Evolutionary conservation across 2,113 vertebrate genomes (phyloP).

Genomic region (Xyrauchen texanus): DNA sequence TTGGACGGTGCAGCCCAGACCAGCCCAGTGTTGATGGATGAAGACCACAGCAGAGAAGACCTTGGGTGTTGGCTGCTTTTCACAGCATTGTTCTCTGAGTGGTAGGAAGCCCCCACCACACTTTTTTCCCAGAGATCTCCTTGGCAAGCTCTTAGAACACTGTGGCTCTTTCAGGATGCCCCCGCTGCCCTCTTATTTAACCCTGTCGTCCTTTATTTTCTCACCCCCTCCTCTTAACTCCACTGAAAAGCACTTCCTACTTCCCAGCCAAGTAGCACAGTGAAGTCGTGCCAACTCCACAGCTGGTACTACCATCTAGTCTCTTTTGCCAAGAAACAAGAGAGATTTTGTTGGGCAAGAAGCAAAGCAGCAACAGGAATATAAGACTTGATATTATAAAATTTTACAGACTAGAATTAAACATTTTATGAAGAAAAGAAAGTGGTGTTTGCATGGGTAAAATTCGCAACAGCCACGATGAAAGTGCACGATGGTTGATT

Average conservation of each 20-base stretch:
- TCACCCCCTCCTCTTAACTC: not conserved
- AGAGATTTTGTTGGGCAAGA: not conserved
- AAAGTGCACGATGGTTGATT: too few relatives aligned
- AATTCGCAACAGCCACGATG: too few relatives aligned
- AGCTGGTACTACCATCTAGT: constrained; percentile 26
- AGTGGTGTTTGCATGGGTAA: too few relatives aligned
- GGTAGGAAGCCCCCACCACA: constrained; percentile 48
- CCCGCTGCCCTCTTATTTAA: constrained; percentile 21
- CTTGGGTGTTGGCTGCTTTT: constrained; percentile 55
- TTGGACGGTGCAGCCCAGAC: constrained; percentile 28
- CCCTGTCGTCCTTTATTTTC: not conserved
- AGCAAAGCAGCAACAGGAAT: too few relatives aligned
- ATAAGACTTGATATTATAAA: too few relatives aligned
- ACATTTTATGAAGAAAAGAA: too few relatives aligned
- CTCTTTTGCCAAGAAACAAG: constrained; percentile 17
- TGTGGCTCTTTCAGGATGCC: constrained; percentile 48
- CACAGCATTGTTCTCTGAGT: constrained; percentile 53
- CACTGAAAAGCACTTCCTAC: constrained; percentile 45
- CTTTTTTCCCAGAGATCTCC: constrained; percentile 26
- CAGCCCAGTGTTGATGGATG: constrained; percentile 44
- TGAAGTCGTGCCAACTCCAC: not conserved
- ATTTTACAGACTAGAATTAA: too few relatives aligned
- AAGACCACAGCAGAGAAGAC: not conserved
- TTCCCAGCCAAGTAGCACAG: constrained; percentile 9
- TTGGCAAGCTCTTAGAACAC: not conserved